Percentiles rank a stretch among this genome's conserved stretches.
These are phyloP conservation scores for Anthophora plumipes DNA, from an alignment of 2,888 invertebrate genomes.

Conservation along the genomic window DNA sequence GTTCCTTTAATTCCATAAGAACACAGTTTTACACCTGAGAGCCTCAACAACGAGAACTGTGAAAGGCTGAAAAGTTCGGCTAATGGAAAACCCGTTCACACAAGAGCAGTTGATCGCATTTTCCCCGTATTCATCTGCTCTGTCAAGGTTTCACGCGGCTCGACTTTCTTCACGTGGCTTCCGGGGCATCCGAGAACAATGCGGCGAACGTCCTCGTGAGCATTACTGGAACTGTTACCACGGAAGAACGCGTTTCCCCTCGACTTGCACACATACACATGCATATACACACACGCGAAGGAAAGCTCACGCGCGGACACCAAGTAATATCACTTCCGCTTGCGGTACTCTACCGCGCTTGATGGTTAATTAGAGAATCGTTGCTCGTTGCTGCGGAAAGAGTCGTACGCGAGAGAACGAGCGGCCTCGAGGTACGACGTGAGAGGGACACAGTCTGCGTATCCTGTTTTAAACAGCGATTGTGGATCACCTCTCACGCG, in stretches of 20 bases:
- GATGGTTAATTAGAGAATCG: constrained; percentile 78
- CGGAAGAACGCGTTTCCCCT: constrained; percentile 66
- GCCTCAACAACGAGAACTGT: too few species aligned
- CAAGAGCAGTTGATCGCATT: neutral
- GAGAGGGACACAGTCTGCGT: constrained; percentile 28
- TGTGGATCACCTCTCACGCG: constrained; percentile 64
- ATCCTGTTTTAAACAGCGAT: constrained; percentile 51
- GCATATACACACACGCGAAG: constrained; percentile 54
- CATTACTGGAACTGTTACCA: constrained; percentile 66
- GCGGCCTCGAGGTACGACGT: neutral
- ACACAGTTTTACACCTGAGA: too few species aligned
- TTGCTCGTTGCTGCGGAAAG: constrained; percentile 59
- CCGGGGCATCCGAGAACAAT: constrained; percentile 58
- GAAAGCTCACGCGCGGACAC: constrained; percentile 59
- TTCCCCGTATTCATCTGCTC: constrained; percentile 5
- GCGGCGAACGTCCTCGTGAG: constrained; percentile 41
- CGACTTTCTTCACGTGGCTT: constrained; percentile 1
- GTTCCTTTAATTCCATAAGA: too few species aligned
- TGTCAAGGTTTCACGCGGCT: constrained; percentile 27
- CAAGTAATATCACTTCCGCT: constrained; percentile 79
- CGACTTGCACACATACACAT: constrained; percentile 41
- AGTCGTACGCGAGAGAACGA: constrained; percentile 18
- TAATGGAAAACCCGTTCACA: constrained; percentile 11
- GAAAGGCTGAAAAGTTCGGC: constrained; percentile 27
- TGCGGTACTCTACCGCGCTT: constrained; percentile 75